phyloP scores from a whole-genome alignment of 2,113 vertebrate genomes.

The Cottus gobio region DNA sequence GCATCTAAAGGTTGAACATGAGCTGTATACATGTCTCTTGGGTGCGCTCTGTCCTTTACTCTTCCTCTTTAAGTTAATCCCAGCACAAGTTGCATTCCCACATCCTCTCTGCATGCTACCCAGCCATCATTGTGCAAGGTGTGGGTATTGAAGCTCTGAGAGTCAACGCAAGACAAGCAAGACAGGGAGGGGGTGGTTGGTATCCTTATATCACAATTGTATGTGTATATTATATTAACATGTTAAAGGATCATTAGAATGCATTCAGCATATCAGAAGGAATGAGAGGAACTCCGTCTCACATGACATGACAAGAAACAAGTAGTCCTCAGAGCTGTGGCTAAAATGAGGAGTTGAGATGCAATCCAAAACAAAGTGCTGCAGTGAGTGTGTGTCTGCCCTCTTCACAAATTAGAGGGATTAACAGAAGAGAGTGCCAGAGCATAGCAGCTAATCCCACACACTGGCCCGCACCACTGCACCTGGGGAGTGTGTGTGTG shows the following conservation, averaged over 20 bases:
- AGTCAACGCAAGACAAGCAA: conserved; percentile 23
- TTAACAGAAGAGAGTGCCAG: conserved; percentile 80
- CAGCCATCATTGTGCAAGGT: conserved; percentile 27
- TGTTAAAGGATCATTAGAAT: conserved; percentile 70
- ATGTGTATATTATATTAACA: neutral
- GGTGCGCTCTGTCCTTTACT: conserved; percentile 22
- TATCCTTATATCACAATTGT: conserved; percentile 42
- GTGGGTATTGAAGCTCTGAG: conserved; percentile 9
- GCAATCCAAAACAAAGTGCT: conserved; percentile 46
- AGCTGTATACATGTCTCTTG: conserved; percentile 1
- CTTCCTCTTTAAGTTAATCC: conserved; percentile 44
- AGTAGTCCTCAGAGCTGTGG: conserved; percentile 1
- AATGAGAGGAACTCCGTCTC: conserved; percentile 9
- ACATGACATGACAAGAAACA: conserved; percentile 10
- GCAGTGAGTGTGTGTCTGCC: conserved; percentile 46
- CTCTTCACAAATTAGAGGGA: conserved; percentile 84
- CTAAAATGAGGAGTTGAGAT: conserved; percentile 26
- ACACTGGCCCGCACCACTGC: conserved; percentile 74
- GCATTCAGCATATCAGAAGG: conserved; percentile 70
- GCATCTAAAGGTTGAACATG: neutral
- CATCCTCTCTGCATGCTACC: conserved; percentile 33
- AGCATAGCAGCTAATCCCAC: conserved; percentile 74
- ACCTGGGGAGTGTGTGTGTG: conserved; percentile 58
- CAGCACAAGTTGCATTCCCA: conserved; percentile 46
- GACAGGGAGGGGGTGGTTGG: neutral